These are phyloP conservation scores for Drosophila miranda DNA, from an alignment of 1,140 invertebrate genomes.

Conservation along the genomic window DNA sequence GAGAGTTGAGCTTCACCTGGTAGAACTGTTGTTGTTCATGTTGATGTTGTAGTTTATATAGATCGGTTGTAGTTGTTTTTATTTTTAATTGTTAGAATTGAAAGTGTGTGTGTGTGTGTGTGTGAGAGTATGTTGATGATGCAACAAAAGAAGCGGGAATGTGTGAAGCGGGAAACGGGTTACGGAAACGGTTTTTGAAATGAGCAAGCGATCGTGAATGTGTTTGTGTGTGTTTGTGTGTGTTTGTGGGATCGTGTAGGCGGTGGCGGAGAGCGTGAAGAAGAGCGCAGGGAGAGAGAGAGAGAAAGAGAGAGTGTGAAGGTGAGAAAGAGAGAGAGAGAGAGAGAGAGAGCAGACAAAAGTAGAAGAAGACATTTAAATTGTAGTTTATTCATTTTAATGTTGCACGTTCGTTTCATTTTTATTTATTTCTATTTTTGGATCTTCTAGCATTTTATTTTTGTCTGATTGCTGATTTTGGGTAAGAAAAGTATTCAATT, in stretches of 20 bases:
- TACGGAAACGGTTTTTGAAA: constrained; percentile 15
- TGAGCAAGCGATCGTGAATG: constrained; percentile 30
- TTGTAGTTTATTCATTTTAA: constrained; percentile 53
- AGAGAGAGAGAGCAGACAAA: constrained; percentile 75
- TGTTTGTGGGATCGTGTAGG: constrained; percentile 14
- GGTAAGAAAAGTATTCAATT: constrained; percentile 39
- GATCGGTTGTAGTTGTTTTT: constrained; percentile 44
- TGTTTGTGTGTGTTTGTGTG: constrained; percentile 19
- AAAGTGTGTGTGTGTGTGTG: constrained; percentile 23
- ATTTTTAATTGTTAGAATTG: constrained; percentile 15
- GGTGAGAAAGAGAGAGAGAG: constrained; percentile 43
- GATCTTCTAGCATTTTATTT: constrained; percentile 26
- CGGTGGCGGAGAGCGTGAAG: constrained; percentile 22
- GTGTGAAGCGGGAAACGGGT: constrained; percentile 25
- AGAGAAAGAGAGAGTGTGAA: constrained; percentile 42
- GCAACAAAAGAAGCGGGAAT: constrained; percentile 32
- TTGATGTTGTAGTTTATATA: constrained; percentile 39
- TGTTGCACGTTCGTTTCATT: constrained; percentile 15
- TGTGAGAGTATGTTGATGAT: constrained; percentile 16
- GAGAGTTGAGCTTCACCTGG: constrained; percentile 78
- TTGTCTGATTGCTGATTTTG: constrained; percentile 27
- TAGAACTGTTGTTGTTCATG: constrained; percentile 74
- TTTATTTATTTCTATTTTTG: constrained; percentile 10
- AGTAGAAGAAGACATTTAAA: constrained; percentile 66
- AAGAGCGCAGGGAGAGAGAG: constrained; percentile 27